A percentile compares a stretch with the other conserved stretches of the same genome.
These are phyloP conservation scores for Coremacera marginata DNA, from an alignment of 2,888 invertebrate genomes.

Conservation along the genomic window DNA sequence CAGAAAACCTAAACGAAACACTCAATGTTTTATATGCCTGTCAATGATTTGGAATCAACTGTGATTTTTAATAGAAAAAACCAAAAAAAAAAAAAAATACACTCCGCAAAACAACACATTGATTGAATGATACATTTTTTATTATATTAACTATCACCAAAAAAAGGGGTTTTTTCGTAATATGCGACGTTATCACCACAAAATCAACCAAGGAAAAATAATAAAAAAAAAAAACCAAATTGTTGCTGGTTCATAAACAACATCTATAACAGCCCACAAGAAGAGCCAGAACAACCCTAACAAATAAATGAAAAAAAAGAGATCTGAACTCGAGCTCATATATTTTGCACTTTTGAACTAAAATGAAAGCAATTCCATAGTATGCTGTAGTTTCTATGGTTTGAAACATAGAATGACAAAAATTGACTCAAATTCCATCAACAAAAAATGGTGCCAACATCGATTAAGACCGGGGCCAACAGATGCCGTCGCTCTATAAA, in stretches of 20 bases:
- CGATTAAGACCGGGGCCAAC: conserved; percentile 14
- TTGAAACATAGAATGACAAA: not conserved
- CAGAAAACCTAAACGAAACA: not conserved
- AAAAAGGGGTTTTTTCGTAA: too few species aligned
- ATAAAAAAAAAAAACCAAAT: too few species aligned
- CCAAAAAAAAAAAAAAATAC: too few species aligned
- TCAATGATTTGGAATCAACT: not conserved
- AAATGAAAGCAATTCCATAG: not conserved
- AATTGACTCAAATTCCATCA: conserved; percentile 14
- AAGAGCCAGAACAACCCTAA: not conserved
- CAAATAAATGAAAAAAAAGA: not conserved
- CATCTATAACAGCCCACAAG: too few species aligned
- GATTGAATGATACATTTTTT: not conserved
- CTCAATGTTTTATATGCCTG: not conserved
- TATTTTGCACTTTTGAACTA: not conserved
- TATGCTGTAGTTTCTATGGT: not conserved
- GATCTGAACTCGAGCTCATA: not conserved
- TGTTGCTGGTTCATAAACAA: too few species aligned
- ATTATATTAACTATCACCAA: not conserved
- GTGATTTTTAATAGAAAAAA: conserved; percentile 6
- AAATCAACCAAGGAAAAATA: not conserved
- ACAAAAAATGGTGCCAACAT: conserved; percentile 14
- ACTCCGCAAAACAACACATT: not conserved
- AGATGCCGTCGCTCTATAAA: not conserved
- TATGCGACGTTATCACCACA: not conserved